Evolutionary conservation across 2,888 invertebrate species (phyloP).

Genomic region (Tridacna crocea): DNA sequence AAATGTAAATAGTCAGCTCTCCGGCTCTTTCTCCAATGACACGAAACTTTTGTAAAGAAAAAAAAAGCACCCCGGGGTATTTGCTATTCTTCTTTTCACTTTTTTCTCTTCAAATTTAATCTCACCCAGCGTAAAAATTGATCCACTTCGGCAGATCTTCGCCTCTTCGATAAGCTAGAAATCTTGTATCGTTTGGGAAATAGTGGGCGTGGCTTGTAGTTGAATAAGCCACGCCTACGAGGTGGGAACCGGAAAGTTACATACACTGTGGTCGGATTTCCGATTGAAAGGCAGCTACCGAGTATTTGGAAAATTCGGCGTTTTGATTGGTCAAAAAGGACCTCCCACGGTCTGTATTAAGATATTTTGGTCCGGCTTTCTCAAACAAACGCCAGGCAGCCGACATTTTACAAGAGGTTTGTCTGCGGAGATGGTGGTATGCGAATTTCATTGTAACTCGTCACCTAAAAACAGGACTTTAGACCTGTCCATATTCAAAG

Average conservation of each 20-base stretch:
- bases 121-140: conserved; percentile 23
- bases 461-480: too few species aligned
- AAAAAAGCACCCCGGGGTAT: conserved; percentile 27
- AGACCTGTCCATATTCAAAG: too few species aligned
- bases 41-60: conserved; percentile 17
- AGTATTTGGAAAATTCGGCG: neutral
- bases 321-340: conserved; percentile 23
- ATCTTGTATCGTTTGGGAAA: neutral
- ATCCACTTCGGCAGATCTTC: conserved; percentile 6
- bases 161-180: conserved; percentile 4
- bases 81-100: conserved; percentile 14
- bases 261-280: conserved; percentile 4
- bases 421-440: too few species aligned
- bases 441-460: too few species aligned
- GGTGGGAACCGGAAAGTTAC: neutral
- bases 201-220: neutral
- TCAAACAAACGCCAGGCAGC: too few species aligned
- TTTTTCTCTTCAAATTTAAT: conserved; percentile 15
- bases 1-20: conserved; percentile 21
- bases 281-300: neutral
- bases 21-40: conserved; percentile 21
- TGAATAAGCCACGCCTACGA: neutral
- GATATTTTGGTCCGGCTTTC: neutral
- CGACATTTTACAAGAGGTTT: too few species aligned
- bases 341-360: conserved; percentile 29